Percentiles rank a stretch among this genome's conserved stretches.
Conservation (phyloP, 23 tunicate genomes). For the Clavelina lepadiformis region DNA sequence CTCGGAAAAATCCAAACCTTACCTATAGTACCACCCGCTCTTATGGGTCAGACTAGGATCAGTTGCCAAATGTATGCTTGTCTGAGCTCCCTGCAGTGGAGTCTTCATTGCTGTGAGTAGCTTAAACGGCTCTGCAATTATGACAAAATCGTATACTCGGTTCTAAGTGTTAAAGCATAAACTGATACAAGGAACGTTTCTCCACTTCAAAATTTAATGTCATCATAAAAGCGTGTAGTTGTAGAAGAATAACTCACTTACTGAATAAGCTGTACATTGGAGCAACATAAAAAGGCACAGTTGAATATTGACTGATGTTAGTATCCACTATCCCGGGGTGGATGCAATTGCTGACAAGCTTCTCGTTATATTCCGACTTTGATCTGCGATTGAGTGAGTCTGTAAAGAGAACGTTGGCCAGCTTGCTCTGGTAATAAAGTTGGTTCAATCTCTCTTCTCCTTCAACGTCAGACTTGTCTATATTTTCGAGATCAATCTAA, state of each 20-base stretch:
- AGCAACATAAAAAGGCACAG: slow-evolving; percentile 55
- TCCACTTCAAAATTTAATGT: no score
- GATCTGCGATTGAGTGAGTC: slow-evolving; percentile 32
- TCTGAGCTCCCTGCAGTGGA: slow-evolving; percentile 87
- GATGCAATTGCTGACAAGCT: slow-evolving; percentile 37
- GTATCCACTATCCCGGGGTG: slow-evolving; percentile 78
- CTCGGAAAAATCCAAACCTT: slow-evolving; percentile 1
- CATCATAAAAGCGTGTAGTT: no score
- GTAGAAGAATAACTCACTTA: no score
- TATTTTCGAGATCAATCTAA: slow-evolving; percentile 67
- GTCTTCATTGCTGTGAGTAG: slow-evolving; percentile 49
- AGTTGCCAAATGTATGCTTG: slow-evolving; percentile 56
- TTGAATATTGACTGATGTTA: slow-evolving; percentile 49
- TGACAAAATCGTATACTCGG: neutral
- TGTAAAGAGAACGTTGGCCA: slow-evolving; percentile 75
- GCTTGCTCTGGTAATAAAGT: slow-evolving; percentile 92
- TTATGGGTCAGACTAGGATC: slow-evolving; percentile 24
- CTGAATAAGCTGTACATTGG: no score
- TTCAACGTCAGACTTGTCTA: slow-evolving; percentile 43
- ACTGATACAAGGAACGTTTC: no score
- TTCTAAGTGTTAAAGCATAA: neutral
- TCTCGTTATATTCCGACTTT: neutral
- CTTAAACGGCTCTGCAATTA: slow-evolving; percentile 50
- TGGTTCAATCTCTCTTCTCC: slow-evolving; percentile 51
- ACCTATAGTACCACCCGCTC: slow-evolving; percentile 64